Evolutionary conservation across 2,888 invertebrate genomes (phyloP).

Genomic region (Rotaria magnacalcarata): DNA sequence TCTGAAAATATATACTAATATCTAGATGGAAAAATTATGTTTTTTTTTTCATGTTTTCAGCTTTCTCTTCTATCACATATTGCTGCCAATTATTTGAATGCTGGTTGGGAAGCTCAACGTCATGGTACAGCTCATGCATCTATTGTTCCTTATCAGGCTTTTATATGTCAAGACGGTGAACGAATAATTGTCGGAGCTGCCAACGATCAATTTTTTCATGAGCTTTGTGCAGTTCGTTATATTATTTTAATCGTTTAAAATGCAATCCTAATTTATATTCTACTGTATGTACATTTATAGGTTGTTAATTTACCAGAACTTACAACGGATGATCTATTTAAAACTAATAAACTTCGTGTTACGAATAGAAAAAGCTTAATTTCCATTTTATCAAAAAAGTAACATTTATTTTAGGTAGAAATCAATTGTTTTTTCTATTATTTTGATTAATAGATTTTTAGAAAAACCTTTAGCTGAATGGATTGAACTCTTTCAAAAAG

Average conservation of each 20-base stretch:
- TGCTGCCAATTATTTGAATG: conserved; percentile 82
- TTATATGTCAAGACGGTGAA: conserved; percentile 69
- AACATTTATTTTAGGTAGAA: conserved; percentile 49
- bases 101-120: conserved; percentile 70
- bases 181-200: conserved; percentile 81
- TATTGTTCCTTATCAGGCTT: conserved; percentile 88
- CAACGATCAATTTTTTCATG: conserved; percentile 65
- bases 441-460: conserved; percentile 57
- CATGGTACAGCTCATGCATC: conserved; percentile 91
- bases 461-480: conserved; percentile 72
- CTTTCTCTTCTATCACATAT: conserved; percentile 80
- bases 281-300: conserved; percentile 19
- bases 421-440: too few species aligned
- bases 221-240: conserved; percentile 52
- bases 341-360: conserved; percentile 72
- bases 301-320: conserved; percentile 38
- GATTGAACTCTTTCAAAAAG: conserved; percentile 68
- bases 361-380: conserved; percentile 71
- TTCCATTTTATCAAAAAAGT: conserved; percentile 62
- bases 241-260: not conserved
- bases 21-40: too few species aligned
- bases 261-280: not conserved
- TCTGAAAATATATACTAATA: too few species aligned
- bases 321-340: conserved; percentile 3
- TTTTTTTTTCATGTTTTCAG: conserved; percentile 50